Evolutionary conservation across 2,113 vertebrate species (phyloP), one percentile per base, ranked within the genome.

Genomic region (Gopherus flavomarginatus): DNA sequence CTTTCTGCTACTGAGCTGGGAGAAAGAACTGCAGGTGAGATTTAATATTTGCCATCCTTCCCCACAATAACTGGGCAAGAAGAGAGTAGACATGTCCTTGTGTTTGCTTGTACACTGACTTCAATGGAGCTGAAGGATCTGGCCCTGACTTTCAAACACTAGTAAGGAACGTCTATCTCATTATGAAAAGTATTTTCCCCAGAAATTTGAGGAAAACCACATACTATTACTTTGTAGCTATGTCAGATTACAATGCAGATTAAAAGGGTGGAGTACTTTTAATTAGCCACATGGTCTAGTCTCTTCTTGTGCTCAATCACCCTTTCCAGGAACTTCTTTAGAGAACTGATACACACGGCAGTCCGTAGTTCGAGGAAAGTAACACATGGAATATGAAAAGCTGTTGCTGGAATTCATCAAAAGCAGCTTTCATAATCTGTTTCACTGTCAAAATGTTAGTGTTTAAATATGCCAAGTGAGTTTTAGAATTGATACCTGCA

Each of bases 321-420:
- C 53, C 91, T 91, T 94, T 89, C 93, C 93, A 83, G 80, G 90
- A 89, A 90, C 95, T 96, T 97, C 91, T 97, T 96, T 90, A 75
- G 86, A 86, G 89, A 85, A 19, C 44, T 93, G 77, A 83, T 92
- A 96, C 4, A 83, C 91, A 96, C 3, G 2, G 90, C 89, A 97
- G 83, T 96, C 88, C 96, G 96, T 96, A 92, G 88, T 94, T 95
- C 93, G 94, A 96, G 95, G 94, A 96, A 96, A 77, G 56, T 49
- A 97, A 92, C 92, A 97, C 57, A 7, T 95, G 90, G 87, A 91
- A 85, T 87, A 57, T 54, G 95, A 97, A 96, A 93, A 52, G 42
- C 56, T 0, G 0, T 97, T 95, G 86, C 95, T 97, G 96, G 96
- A 83, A 96, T 93, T 97, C 95, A 96, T 97, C 96, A 97, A 95